A percentile compares a stretch with the other conserved stretches of the same genome.
These are phyloP conservation scores for Orchesella cincta DNA, from an alignment of 1,140 invertebrate species.

Conservation along the genomic window DNA sequence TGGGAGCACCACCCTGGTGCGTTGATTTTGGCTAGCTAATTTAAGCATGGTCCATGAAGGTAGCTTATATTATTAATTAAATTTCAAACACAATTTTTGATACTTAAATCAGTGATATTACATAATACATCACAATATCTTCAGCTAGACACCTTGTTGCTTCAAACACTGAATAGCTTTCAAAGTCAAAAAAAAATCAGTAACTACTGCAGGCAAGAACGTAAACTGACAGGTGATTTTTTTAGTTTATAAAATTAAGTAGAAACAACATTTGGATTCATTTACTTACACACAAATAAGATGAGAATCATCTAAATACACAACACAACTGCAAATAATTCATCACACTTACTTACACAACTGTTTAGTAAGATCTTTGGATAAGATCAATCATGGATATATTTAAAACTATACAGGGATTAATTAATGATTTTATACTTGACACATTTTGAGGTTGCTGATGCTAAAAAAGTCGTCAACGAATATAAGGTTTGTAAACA, in stretches of 20 bases:
- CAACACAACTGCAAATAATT: constrained; percentile 3
- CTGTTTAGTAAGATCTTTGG: not conserved
- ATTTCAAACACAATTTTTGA: not conserved
- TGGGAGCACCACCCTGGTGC: constrained; percentile 4
- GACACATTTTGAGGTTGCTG: not conserved
- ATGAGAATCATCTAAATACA: too few relatives aligned
- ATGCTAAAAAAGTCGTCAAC: not conserved
- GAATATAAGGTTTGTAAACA: not conserved
- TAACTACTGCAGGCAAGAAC: too few relatives aligned
- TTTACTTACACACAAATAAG: too few relatives aligned
- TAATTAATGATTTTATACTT: constrained; percentile 10
- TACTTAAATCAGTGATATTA: not conserved
- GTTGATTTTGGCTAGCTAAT: not conserved
- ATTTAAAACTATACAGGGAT: not conserved
- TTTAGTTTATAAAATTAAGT: too few relatives aligned
- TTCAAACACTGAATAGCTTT: too few relatives aligned
- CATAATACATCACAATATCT: constrained; percentile 8
- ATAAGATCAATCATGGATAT: constrained; percentile 1
- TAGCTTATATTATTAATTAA: not conserved
- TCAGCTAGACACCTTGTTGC: not conserved
- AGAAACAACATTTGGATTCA: too few relatives aligned
- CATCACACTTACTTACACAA: not conserved
- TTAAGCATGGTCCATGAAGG: not conserved
- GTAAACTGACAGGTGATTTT: too few relatives aligned
- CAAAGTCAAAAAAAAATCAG: too few relatives aligned